Percentiles rank a stretch among this genome's conserved stretches.
Evolutionary conservation across 2,888 invertebrate genomes (phyloP).

Genomic region (Archaeoteleia sp.): DNA sequence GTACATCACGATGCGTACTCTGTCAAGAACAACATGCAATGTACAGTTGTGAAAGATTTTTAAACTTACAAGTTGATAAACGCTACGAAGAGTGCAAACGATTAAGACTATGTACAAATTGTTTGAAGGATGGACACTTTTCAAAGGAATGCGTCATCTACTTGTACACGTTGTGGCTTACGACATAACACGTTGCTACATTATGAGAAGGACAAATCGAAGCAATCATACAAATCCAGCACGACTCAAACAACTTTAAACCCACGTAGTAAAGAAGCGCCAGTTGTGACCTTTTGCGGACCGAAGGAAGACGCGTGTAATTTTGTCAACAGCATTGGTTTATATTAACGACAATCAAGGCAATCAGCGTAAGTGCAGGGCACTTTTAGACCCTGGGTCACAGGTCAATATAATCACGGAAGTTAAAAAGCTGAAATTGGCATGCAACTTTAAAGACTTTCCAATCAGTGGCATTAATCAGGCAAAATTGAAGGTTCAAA

Average conservation of each 20-base stretch:
- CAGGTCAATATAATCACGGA: constrained; percentile 14
- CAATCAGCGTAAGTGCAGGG: constrained; percentile 3
- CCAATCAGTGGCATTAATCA: constrained; percentile 9
- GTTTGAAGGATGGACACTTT: constrained; percentile 1
- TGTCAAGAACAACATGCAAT: not conserved
- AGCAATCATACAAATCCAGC: too few species aligned
- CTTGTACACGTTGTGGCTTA: constrained; percentile 12
- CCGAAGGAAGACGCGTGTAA: not conserved
- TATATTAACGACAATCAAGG: constrained; percentile 12
- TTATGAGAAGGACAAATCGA: not conserved
- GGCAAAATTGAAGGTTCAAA: not conserved
- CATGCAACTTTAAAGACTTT: not conserved
- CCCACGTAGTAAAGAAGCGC: not conserved
- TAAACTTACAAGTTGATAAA: not conserved
- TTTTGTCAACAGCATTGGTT: constrained; percentile 14
- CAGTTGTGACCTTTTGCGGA: constrained; percentile 9
- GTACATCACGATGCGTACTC: not conserved
- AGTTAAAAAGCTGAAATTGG: constrained; percentile 1
- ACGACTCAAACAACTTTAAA: too few species aligned
- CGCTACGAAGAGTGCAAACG: not conserved
- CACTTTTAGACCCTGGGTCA: constrained; percentile 14
- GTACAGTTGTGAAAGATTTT: constrained; percentile 5
- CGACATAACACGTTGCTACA: constrained; percentile 20
- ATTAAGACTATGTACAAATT: constrained; percentile 6
- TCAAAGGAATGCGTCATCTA: constrained; percentile 12